Base-by-base conservation (phyloP, 2,888 invertebrate species). In the Linhomoeus sp. region DNA sequence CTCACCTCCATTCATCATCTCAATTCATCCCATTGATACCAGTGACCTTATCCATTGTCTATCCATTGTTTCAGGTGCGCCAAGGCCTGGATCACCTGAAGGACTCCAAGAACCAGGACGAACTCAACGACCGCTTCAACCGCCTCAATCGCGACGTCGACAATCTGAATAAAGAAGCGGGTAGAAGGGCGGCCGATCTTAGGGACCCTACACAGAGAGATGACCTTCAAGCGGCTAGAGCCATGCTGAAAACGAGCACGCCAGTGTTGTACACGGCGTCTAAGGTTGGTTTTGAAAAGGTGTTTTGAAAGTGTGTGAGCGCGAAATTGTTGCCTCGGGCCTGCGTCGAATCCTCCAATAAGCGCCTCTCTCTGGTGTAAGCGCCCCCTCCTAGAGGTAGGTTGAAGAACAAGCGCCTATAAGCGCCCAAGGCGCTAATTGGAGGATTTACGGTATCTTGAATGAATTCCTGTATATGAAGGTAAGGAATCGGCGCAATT, bases 221-320 rank as follows among this genome's bases (percentile, higher is more conserved):
- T 66, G 86, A 92, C 67, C 73, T 97, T 52, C 90, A 92, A 1
- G 88, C 92, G 1, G 94, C 94, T 1, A 70, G 94, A 24, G 90
- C 90, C 5, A 82, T 90, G 54, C 74, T 97, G 7, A 92, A 92
- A 71, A 90, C 90, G 64, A 90, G 90, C 66, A 87, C 85, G 50
- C 92, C 92, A 52, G 88, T 97, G 86, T 65, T 76, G 53, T 74
- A 92, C 20, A 90, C 92, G 0, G 87, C 92, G 39, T 87, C 87
- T 0, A 90, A 90, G 75, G 85, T 19, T 26, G 20, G 3, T 20
- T 12, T 35, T 43, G 25, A 36, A 43, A 5, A 9, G 19, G 29
- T 36, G 19, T n/a, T 20, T 5, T 5, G 5, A 7, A 12, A 17
- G 38, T 20, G 29, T 29, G 7, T n/a, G n/a, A n/a, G n/a, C n/a